Evolutionary conservation across 2,888 invertebrate genomes (phyloP), one percentile per base, ranked within the genome.

Genomic region (Tenthredo livida): DNA sequence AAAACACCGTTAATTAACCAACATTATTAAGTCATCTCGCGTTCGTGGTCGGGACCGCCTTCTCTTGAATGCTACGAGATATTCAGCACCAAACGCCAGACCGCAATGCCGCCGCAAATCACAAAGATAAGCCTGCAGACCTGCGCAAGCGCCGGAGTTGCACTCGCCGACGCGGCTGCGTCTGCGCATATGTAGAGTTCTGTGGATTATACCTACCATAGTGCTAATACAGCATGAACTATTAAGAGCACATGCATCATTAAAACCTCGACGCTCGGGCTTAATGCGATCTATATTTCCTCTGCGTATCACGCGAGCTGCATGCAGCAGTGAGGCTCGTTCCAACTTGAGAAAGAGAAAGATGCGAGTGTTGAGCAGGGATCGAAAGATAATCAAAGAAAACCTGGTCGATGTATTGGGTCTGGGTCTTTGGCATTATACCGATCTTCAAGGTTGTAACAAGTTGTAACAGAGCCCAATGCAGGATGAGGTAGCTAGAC

Each of bases 371-470:
- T 29, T n/a, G 40, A 80, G 61, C 17, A 75, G 29, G 75, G 50
- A 43, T 40, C 75, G 50, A 43, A 54, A 77, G 77, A 77, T 47
- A 80, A 33, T 58, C 80, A 40, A 80, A 40, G 65, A 40, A 80
- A 80, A 80, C 43, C 21, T 40, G 80, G 61, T 75, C 75, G 47
- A 75, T 43, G 75, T 70, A 70, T 33, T 15, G 75, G 33, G 50
- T 65, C 61, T 80, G 61, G 80, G 80, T 80, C 80, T 80, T 80
- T 80, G 65, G 61, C 65, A 80, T 80, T 80, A 80, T 33, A 43
- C 73, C 89, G 91, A 89, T 91, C 91, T 90, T 91, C 90, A 88
- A 87, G 88, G 89, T 88, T 88, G 88, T 89, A 89, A 90, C 90
- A 88, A 91, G 89, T 90, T 89, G 91, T 89, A 90, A 88, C 88